Evolutionary conservation across 2,797 vertebrate species (phyloP), one percentile per base, ranked within the genome.

Genomic region (Zalophus californianus): DNA sequence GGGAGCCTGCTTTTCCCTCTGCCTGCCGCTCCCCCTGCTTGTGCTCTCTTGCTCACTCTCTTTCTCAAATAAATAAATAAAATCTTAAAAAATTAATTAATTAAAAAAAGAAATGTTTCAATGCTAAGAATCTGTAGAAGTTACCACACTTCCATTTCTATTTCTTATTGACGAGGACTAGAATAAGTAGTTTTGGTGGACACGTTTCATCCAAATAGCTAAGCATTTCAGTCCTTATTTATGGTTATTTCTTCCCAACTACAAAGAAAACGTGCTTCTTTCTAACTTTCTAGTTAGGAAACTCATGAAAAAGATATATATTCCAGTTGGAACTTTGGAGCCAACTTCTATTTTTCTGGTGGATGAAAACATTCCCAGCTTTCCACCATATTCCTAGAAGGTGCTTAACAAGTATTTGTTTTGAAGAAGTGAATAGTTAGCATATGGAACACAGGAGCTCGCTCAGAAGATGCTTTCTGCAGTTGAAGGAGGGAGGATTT

Each of bases 51-150:
- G 38, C 21, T 25, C 68, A 41, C 35, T 3, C 32, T 25, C 23
- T 44, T 38, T 73, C 11, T 72, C 70, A 73, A 73, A 73, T 27
- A 72, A 72, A 72, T 41, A 27, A 44, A 72, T 44, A 27, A 44
- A 44, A 41, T 38, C 5, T 70, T 70, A 10, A 44, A 44, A 44
- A 44, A 44, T 23, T 11, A 64, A 64, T 25, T 60, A 60, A 62
- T 44, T 44, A 70, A 72, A 20, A 14, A 25, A 44, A 97, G 82
- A 98, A 92, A 58, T 86, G 32, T 97, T 98, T 97, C 97, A 52
- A 98, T 78, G 77, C 92, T 85, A 98, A 91, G 88, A 97, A 94
- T 72, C 80, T 96, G 64, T 96, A 86, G 98, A 97, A 98, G 64
- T 88, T 90, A 77, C 27, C 14, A 4, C 64, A 86, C 77, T 95